Percentiles rank a stretch among this genome's conserved stretches.
Evolutionary conservation across 2,888 invertebrate species (phyloP).

Genomic region (Dolichopus griseipennis): DNA sequence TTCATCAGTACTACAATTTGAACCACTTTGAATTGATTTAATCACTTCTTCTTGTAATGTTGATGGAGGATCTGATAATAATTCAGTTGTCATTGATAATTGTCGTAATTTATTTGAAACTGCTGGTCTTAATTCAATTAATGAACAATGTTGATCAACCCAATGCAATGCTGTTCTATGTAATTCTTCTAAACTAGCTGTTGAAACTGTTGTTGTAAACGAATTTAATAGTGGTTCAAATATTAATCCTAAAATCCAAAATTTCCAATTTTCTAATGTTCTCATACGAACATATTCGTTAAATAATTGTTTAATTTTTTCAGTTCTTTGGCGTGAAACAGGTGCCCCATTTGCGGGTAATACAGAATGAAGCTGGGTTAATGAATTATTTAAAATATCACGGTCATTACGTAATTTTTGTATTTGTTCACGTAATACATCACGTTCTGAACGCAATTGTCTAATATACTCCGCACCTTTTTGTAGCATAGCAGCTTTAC

Average conservation of each 20-base stretch:
- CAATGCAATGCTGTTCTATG: constrained; percentile 85
- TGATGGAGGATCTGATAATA: constrained; percentile 74
- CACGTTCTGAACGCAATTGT: constrained; percentile 75
- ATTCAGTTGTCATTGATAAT: constrained; percentile 86
- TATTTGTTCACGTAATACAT: constrained; percentile 82
- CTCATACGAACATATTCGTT: constrained; percentile 79
- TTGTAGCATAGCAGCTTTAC: constrained; percentile 94
- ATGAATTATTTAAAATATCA: constrained; percentile 80
- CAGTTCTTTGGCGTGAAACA: constrained; percentile 78
- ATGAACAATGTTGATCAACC: constrained; percentile 94
- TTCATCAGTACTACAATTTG: not conserved
- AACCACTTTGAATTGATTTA: constrained; percentile 46
- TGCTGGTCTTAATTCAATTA: constrained; percentile 86
- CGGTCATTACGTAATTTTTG: constrained; percentile 79
- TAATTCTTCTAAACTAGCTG: constrained; percentile 82
- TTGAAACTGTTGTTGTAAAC: constrained; percentile 86
- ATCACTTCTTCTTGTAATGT: constrained; percentile 83
- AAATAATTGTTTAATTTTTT: constrained; percentile 88
- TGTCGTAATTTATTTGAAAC: constrained; percentile 84
- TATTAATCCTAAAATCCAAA: constrained; percentile 94
- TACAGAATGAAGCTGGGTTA: constrained; percentile 87
- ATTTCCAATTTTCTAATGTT: constrained; percentile 91
- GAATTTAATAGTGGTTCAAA: constrained; percentile 82
- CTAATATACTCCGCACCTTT: constrained; percentile 94
- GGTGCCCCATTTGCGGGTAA: constrained; percentile 94